These are phyloP conservation scores for Cydia pomonella DNA, from an alignment of 1,140 invertebrate species.

Conservation along the genomic window DNA sequence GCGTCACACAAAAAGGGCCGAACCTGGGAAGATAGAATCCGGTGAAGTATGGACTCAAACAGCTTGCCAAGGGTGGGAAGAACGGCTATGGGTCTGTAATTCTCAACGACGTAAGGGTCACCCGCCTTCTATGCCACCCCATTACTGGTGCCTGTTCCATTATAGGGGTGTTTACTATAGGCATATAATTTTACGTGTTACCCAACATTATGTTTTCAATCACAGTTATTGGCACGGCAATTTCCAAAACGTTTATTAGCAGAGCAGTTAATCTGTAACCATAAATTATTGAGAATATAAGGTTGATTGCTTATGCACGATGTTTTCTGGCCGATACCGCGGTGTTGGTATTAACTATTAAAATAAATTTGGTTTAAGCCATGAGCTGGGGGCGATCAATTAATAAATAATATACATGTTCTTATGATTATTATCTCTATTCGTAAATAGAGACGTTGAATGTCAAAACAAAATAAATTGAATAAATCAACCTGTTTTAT, in stretches of 20 bases:
- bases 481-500: too few species aligned
- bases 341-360: conserved; percentile 29
- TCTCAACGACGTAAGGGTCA: too few species aligned
- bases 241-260: background rate
- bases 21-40: too few species aligned
- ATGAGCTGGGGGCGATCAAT: background rate
- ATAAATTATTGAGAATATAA: conserved; percentile 28
- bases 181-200: background rate
- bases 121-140: too few species aligned
- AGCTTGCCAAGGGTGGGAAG: too few species aligned
- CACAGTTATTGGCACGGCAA: background rate
- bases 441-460: too few species aligned
- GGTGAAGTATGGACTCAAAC: too few species aligned
- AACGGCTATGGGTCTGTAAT: too few species aligned
- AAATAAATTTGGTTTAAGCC: background rate
- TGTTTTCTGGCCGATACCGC: conserved; percentile 12
- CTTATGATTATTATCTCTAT: background rate
- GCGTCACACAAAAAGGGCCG: too few species aligned
- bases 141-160: too few species aligned
- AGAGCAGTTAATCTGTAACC: conserved; percentile 23
- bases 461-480: too few species aligned
- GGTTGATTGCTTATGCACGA: conserved; percentile 29
- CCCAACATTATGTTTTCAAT: background rate
- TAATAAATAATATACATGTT: background rate
- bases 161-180: too few species aligned